Conservation (phyloP, 1,140 invertebrate species). For the Pomacea maculata region DNA sequence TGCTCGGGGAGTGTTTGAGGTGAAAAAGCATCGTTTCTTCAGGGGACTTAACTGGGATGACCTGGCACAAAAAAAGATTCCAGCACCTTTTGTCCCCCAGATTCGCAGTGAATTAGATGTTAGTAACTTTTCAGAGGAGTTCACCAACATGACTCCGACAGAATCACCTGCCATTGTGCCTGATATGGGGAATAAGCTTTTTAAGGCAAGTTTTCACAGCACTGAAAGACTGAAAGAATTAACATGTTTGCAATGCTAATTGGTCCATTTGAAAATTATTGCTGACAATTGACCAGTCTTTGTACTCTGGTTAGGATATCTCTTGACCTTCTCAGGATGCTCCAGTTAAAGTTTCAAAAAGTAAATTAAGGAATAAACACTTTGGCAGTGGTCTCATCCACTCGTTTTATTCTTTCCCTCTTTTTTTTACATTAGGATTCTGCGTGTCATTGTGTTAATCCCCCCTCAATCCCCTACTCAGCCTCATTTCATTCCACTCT, state of each 20-base stretch:
- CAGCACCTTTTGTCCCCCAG: slow-evolving; percentile 93
- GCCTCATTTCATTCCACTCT: too few species aligned
- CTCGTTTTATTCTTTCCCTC: background rate
- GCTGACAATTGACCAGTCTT: background rate
- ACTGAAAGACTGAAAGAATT: background rate
- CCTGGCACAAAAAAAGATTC: slow-evolving; percentile 84
- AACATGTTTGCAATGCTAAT: background rate
- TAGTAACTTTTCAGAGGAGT: slow-evolving; percentile 96
- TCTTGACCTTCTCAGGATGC: background rate
- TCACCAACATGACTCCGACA: slow-evolving; percentile 87
- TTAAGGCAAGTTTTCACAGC: slow-evolving; percentile 71
- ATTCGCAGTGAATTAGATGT: slow-evolving; percentile 88
- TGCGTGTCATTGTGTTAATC: background rate
- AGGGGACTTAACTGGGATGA: slow-evolving; percentile 93
- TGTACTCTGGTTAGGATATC: background rate
- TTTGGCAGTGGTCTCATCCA: too few species aligned
- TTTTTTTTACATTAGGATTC: background rate
- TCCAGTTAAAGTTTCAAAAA: too few species aligned
- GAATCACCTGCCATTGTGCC: slow-evolving; percentile 92
- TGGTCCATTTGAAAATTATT: background rate
- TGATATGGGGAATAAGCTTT: slow-evolving; percentile 84
- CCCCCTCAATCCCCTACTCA: background rate
- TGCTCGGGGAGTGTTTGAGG: slow-evolving; percentile 82
- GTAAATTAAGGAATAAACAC: too few species aligned
- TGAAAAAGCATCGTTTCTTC: slow-evolving; percentile 92